These are phyloP conservation scores for Hydra vulgaris DNA, from an alignment of 30 jellyfish, hydroid and myxozoan genomes.

Conservation along the genomic window DNA sequence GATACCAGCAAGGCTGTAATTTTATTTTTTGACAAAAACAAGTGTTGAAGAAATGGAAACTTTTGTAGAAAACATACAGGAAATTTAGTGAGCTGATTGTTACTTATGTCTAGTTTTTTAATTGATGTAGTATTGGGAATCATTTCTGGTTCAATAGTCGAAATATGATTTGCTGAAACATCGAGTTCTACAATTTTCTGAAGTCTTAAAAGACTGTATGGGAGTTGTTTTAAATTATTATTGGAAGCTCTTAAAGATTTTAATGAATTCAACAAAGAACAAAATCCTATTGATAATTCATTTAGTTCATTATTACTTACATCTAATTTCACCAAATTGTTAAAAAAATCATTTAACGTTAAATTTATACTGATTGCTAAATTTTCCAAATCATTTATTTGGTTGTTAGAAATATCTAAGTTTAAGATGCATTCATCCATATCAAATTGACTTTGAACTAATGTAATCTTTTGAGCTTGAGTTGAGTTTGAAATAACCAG, in stretches of 20 bases:
- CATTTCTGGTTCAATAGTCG: conserved; percentile 2
- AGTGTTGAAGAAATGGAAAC: conserved; percentile 54
- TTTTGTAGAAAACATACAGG: conserved; percentile 42
- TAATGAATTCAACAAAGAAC: conserved; percentile 27
- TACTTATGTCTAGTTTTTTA: conserved; percentile 37
- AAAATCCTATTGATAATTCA: conserved; percentile 31
- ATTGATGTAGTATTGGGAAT: conserved; percentile 26
- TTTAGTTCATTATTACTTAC: conserved; percentile 35
- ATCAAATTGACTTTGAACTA: neutral
- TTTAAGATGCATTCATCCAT: conserved; percentile 21
- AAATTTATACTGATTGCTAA: conserved; percentile 10
- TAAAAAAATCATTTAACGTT: conserved; percentile 27
- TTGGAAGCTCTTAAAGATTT: conserved; percentile 37
- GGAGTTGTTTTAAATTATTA: conserved; percentile 38
- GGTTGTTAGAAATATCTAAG: conserved; percentile 70
- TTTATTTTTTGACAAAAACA: conserved; percentile 32
- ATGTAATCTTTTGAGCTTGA: neutral
- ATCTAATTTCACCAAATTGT: conserved; percentile 54
- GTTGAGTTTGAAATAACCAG: no score
- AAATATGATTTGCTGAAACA: conserved; percentile 38
- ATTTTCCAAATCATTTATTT: conserved; percentile 29
- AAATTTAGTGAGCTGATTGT: conserved; percentile 36
- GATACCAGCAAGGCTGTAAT: conserved; percentile 33
- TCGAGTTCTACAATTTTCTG: conserved; percentile 33
- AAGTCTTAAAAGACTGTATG: conserved; percentile 49